Evolutionary conservation across 2,888 invertebrate genomes (phyloP).

Genomic region (Polyommatus iphigenia): DNA sequence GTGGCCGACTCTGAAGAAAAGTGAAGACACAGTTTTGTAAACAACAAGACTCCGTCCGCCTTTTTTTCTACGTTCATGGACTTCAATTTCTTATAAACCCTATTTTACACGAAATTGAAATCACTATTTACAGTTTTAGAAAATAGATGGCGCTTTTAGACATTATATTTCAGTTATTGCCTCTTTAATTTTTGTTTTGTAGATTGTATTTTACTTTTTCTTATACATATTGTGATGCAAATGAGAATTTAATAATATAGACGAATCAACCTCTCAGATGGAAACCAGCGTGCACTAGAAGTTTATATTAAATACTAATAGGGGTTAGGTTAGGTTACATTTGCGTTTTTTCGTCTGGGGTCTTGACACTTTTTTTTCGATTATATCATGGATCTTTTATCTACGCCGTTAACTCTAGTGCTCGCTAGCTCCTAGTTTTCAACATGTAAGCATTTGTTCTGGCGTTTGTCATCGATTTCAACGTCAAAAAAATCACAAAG

Average conservation of each 20-base stretch:
- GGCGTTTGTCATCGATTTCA: conserved; percentile 18
- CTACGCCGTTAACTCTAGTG: background rate
- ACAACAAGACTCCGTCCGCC: no score
- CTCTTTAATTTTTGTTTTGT: background rate
- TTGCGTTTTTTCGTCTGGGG: background rate
- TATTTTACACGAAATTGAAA: background rate
- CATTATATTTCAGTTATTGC: background rate
- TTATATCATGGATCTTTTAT: background rate
- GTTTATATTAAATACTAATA: background rate
- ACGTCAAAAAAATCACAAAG: conserved; percentile 1
- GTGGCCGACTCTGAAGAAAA: no score
- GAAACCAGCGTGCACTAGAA: background rate
- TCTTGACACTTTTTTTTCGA: background rate
- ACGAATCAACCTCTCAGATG: conserved; percentile 3
- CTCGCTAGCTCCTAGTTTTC: background rate
- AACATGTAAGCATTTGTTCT: conserved; percentile 21
- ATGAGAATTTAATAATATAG: background rate
- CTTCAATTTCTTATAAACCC: background rate
- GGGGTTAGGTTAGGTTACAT: background rate
- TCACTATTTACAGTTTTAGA: background rate
- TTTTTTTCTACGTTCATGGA: no score
- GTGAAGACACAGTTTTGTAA: no score
- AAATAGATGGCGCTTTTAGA: background rate
- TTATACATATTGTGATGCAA: background rate
- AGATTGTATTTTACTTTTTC: background rate